These are phyloP conservation scores for Xiphydria camelus DNA, from an alignment of 2,888 invertebrate genomes.

Conservation along the genomic window DNA sequence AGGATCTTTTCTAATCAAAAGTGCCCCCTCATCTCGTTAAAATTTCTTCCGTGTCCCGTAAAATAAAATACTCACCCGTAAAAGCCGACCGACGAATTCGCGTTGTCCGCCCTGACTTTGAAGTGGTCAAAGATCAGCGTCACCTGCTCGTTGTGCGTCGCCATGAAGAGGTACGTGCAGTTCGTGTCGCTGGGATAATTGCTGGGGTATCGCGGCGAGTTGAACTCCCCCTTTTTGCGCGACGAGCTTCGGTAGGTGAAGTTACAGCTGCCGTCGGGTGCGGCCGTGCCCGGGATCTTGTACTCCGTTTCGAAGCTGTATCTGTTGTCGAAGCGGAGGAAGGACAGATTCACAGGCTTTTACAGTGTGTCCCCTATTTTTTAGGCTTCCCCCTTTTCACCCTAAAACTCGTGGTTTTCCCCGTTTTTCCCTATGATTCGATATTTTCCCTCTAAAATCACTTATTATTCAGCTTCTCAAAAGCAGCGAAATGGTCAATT, in stretches of 20 bases:
- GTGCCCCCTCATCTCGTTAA: no score
- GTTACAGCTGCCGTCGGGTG: constrained; percentile 87
- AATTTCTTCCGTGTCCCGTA: no score
- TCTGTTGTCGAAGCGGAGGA: constrained; percentile 33
- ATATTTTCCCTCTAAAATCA: no score
- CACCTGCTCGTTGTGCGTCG: constrained; percentile 86
- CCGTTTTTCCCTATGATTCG: no score
- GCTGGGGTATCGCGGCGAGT: constrained; percentile 94
- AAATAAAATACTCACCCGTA: constrained; percentile 80
- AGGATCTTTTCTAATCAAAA: no score
- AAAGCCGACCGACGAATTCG: constrained; percentile 75
- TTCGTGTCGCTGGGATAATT: constrained; percentile 95
- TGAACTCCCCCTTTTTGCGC: constrained; percentile 87
- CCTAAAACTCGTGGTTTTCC: no score
- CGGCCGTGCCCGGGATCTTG: constrained; percentile 91
- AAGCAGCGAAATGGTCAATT: no score
- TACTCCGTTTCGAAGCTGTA: constrained; percentile 74
- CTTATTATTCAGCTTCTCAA: no score
- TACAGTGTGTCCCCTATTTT: no score
- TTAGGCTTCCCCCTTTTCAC: no score
- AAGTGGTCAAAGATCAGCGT: constrained; percentile 90
- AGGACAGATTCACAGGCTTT: no score
- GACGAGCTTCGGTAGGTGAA: constrained; percentile 90
- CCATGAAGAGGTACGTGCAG: constrained; percentile 90
- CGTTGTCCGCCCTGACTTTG: constrained; percentile 81